A percentile compares a stretch with the other conserved stretches of the same genome.
These are phyloP conservation scores for Triplophysa rosa DNA, from an alignment of 2,113 vertebrate genomes.

Conservation along the genomic window DNA sequence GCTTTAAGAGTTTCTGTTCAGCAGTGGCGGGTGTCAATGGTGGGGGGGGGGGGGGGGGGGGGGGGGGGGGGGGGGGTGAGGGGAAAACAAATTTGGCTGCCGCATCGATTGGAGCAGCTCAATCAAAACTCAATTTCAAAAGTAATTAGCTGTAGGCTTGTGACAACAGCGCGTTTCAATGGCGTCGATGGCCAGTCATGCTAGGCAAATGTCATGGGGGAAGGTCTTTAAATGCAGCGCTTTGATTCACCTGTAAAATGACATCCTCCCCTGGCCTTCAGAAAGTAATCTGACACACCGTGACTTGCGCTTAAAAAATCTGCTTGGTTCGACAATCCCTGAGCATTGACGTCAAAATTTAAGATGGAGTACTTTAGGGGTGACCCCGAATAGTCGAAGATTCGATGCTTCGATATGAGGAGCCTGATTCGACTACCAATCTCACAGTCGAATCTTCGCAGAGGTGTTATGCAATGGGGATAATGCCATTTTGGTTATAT, in stretches of 20 bases:
- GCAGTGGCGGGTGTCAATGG: conserved; percentile 86
- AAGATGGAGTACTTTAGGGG: no score
- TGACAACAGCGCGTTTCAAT: conserved; percentile 79
- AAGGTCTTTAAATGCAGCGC: conserved; percentile 49
- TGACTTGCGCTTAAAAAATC: conserved; percentile 12
- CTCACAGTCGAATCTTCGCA: no score
- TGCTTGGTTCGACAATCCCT: conserved; percentile 36
- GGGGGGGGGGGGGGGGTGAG: conserved; percentile 89
- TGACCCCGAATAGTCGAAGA: no score
- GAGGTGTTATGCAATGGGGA: no score
- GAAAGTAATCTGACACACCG: conserved; percentile 26
- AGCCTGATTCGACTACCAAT: no score
- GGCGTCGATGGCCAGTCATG: conserved; percentile 65
- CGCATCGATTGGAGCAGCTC: conserved; percentile 98
- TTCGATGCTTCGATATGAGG: no score
- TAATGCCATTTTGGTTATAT: no score
- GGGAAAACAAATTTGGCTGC: conserved; percentile 96
- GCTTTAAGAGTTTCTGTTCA: conserved; percentile 83
- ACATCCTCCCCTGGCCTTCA: conserved; percentile 45
- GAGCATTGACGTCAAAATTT: conserved; percentile 6
- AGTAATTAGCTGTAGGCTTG: conserved; percentile 99
- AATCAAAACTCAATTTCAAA: conserved; percentile 99
- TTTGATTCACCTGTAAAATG: conserved; percentile 49
- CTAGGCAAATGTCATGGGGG: conserved; percentile 50
- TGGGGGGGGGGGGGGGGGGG: conserved; percentile 88